Evolutionary conservation across 2,113 vertebrate genomes (phyloP), one percentile per base, ranked within the genome.

Genomic region (Scortum barcoo): DNA sequence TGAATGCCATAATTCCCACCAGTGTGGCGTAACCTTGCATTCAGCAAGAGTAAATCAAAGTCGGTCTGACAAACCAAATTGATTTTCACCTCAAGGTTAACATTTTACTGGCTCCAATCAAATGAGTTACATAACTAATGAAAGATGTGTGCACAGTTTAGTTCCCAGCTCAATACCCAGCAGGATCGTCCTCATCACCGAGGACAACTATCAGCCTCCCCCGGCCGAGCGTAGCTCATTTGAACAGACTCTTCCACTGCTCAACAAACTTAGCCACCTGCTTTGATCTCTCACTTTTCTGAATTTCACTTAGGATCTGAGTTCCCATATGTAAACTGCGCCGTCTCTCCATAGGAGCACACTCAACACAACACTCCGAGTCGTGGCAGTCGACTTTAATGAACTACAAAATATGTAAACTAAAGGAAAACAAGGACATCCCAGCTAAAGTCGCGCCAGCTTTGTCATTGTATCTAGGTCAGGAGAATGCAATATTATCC

Each of bases 381-480:
- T 48, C 9, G 6, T 44, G 13, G 26, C n/a, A 46, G 30, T 58
- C 30, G 24, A 22, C 44, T 24, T 1, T 10, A 48, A 46, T 13
- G 11, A 5, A 77, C 24, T 26, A 46, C 72, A 84, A 51, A n/a
- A 1, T 5, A 4, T 38, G 4, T 38, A 40, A 72, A 30, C 78
- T 76, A 7, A 42, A 65, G n/a, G 33, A 58, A 72, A 81, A 62
- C 13, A 65, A 76, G 70, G 22, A 24, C 33, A 67, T 66, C 5
- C 28, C 56, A 36, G 22, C 40, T 1, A 14, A 83, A 86, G 76
- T 58, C 56, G 79, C 63, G 80, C 61, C 44, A 58, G 78, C 81
- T n/a, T 72, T 81, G 82, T 78, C 68, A 78, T 42, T 76, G 76
- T 83, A 93, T 89, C 74, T 92, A 82, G 91, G 92, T 91, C 91